Evolutionary conservation across 1,140 invertebrate species (phyloP), one percentile per base, ranked within the genome.

Genomic region (Plutomurus gul): DNA sequence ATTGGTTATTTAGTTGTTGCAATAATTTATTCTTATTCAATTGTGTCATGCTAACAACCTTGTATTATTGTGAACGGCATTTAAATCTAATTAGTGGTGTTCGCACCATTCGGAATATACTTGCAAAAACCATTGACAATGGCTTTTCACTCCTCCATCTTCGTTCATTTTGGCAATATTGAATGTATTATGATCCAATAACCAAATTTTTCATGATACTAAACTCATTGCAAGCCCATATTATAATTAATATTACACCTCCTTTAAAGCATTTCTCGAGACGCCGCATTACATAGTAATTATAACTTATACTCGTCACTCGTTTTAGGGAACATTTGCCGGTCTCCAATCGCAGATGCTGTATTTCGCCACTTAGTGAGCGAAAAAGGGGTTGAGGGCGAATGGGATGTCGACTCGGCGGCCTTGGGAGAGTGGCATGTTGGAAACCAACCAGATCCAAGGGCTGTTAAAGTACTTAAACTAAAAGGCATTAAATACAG

Each of bases 341-440:
- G 96, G n/a, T 97, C 95, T 13, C 95, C 96, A 6, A 97, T 97
- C 81, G 95, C 95, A 20, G 95, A 97, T 87, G 95, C 94, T 8
- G 93, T 97, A 0, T 96, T 97, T 87, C 86, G 89, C 33, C 89
- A 96, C 81, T 85, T 90, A 10, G 87, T 94, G 8, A 89, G 90
- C 83, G 89, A 94, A 84, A 86, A 88, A 77, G 89, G 89, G 46
- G 82, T 91, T 6, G 82, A 86, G 1, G 87, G 91, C 81, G 84
- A 91, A 83, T 97, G 95, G 95, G 88, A 91, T 80, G 92, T 95
- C 4, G 95, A 98, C 84, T 97, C 95, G 88, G 94, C 95, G 1
- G 96, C 92, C 11, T 90, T 95, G 37, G 92, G 92, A 4, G 87
- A 88, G 36, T 98, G 94, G 91, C 95, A 98, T 87, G 89, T 92